A percentile compares a stretch with the other conserved stretches of the same genome.
These are phyloP conservation scores for Acrobasis suavella DNA, from an alignment of 2,888 invertebrate species.

Conservation along the genomic window DNA sequence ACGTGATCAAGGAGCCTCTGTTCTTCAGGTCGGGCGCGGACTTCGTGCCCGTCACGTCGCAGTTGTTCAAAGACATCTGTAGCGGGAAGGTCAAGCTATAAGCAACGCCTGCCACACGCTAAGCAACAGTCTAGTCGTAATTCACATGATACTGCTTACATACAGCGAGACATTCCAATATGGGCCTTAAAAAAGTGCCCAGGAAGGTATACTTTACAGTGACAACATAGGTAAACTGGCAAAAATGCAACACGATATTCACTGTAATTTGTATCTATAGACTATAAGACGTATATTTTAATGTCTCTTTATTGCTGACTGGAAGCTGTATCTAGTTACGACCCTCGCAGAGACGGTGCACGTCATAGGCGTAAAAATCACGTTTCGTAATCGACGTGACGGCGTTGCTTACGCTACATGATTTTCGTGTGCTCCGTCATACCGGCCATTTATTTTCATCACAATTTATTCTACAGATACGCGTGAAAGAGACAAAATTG, in stretches of 20 bases:
- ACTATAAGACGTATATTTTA: neutral
- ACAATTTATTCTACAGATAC: neutral
- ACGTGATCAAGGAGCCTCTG: constrained; percentile 87
- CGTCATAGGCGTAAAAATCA: neutral
- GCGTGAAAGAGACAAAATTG: neutral
- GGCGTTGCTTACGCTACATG: neutral
- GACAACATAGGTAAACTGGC: no score
- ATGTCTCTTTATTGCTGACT: neutral
- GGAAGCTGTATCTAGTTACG: neutral
- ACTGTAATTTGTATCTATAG: neutral
- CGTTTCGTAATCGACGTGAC: neutral
- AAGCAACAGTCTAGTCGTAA: neutral
- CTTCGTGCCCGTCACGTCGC: constrained; percentile 83
- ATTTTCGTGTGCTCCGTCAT: neutral
- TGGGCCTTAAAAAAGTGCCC: no score
- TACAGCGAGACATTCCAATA: neutral
- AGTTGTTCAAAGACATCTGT: constrained; percentile 83
- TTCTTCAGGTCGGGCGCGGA: constrained; percentile 83
- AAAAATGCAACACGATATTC: neutral
- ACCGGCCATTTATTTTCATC: neutral
- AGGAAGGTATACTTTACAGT: no score
- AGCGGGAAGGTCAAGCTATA: constrained; percentile 73
- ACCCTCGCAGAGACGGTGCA: neutral
- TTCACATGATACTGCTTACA: neutral
- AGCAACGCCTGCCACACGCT: constrained; percentile 27